Conservation (phyloP, 1,140 invertebrate genomes). For the Armadillidium nasatum region DNA sequence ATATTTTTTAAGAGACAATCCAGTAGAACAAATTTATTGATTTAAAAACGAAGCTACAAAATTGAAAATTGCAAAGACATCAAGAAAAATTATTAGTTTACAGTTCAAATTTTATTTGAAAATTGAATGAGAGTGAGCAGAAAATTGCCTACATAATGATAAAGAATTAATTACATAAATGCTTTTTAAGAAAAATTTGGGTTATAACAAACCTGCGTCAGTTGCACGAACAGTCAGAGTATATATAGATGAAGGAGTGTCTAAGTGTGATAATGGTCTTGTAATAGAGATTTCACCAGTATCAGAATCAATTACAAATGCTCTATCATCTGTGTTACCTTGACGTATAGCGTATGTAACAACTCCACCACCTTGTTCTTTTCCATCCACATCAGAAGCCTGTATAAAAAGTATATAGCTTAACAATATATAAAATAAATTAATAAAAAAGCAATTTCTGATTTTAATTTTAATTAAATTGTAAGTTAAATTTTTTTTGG, state of each 20-base stretch:
- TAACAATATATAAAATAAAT: no score
- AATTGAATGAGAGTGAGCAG: neutral
- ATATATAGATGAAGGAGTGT: conserved; percentile 20
- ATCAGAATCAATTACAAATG: conserved; percentile 14
- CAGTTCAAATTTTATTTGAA: conserved; percentile 22
- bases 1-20: no score
- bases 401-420: neutral
- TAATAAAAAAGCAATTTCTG: no score
- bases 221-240: conserved; percentile 22
- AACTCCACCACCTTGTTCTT: conserved; percentile 21
- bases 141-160: neutral
- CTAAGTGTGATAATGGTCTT: conserved; percentile 6
- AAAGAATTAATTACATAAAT: neutral
- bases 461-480: no score
- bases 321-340: conserved; percentile 26
- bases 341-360: conserved; percentile 14
- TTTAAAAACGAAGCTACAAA: no score
- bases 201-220: conserved; percentile 19
- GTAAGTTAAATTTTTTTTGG: no score
- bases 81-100: no score
- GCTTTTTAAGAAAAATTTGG: neutral
- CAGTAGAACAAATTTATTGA: no score
- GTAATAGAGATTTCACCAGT: conserved; percentile 18
- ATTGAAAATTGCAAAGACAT: no score
- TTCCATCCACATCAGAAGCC: conserved; percentile 25